Conservation (phyloP, 2,113 vertebrate species). For the Gasterosteus nipponicus region DNA sequence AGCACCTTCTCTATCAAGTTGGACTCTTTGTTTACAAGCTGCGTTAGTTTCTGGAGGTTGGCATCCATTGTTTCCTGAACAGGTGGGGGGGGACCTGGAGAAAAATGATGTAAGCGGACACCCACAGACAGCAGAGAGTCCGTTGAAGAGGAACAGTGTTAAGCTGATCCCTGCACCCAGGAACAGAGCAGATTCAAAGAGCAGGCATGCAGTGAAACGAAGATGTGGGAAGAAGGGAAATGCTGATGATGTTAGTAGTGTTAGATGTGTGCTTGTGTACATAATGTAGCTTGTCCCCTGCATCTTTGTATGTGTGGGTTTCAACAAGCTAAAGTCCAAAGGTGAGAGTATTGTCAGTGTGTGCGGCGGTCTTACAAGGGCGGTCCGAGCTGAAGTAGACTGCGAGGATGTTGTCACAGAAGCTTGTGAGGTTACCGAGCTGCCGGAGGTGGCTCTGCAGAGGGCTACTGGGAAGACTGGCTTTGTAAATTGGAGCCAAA, state of each 20-base stretch:
- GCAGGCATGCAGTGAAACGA: conserved; percentile 21
- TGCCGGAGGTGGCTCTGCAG: conserved; percentile 93
- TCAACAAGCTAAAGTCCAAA: not conserved
- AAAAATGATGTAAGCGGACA: conserved; percentile 60
- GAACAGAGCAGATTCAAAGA: conserved; percentile 16
- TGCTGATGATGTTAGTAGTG: conserved; percentile 40
- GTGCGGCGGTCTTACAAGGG: conserved; percentile 78
- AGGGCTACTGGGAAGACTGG: conserved; percentile 88
- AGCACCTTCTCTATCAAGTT: conserved; percentile 99
- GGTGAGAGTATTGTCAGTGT: not conserved
- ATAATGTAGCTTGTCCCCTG: not conserved
- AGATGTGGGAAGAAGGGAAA: conserved; percentile 19
- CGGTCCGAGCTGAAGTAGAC: conserved; percentile 85
- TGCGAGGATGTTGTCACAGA: conserved; percentile 91
- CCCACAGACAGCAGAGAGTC: conserved; percentile 26
- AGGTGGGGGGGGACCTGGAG: conserved; percentile 85
- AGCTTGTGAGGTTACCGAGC: conserved; percentile 90
- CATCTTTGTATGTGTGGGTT: not conserved
- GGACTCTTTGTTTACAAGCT: conserved; percentile 99
- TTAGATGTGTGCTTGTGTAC: not conserved
- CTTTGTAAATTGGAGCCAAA: conserved; percentile 92
- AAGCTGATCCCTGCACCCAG: conserved; percentile 1
- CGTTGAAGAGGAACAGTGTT: conserved; percentile 18
- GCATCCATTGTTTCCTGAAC: conserved; percentile 92
- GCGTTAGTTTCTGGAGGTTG: conserved; percentile 99